Percentiles rank a stretch among this genome's conserved stretches.
These are phyloP conservation scores for Gila orcuttii DNA, from an alignment of 2,113 vertebrate species.

Conservation along the genomic window DNA sequence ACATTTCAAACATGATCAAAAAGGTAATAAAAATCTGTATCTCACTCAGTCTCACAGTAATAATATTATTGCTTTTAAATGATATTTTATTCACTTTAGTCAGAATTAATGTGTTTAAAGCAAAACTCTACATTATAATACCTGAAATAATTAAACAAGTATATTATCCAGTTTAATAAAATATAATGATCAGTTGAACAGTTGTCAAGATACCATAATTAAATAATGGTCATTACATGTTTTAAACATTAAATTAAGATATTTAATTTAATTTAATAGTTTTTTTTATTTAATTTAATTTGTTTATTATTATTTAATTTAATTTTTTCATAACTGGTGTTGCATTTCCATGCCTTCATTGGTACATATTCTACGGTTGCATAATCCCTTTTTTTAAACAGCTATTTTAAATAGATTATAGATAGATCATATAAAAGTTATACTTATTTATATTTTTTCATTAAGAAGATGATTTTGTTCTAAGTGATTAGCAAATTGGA, in stretches of 20 bases:
- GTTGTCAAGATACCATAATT: neutral
- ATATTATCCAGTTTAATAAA: no score
- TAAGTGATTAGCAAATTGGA: neutral
- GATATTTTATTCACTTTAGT: neutral
- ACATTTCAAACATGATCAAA: neutral
- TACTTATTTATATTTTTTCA: neutral
- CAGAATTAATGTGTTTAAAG: neutral
- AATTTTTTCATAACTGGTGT: no score
- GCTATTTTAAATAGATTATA: neutral
- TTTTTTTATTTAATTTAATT: neutral
- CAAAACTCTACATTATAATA: neutral
- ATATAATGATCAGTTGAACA: neutral
- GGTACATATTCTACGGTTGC: neutral
- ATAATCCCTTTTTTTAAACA: neutral
- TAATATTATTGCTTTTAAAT: neutral
- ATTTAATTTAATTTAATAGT: neutral
- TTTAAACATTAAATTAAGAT: neutral
- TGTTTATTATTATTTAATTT: neutral
- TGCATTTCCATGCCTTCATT: neutral
- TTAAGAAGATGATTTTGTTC: neutral
- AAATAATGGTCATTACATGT: neutral
- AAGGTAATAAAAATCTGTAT: neutral
- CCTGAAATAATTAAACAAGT: neutral
- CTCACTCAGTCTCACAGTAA: neutral
- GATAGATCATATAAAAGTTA: no score